Evolutionary conservation across 2,888 invertebrate genomes (phyloP).

Genomic region (Electrophaes corylata): DNA sequence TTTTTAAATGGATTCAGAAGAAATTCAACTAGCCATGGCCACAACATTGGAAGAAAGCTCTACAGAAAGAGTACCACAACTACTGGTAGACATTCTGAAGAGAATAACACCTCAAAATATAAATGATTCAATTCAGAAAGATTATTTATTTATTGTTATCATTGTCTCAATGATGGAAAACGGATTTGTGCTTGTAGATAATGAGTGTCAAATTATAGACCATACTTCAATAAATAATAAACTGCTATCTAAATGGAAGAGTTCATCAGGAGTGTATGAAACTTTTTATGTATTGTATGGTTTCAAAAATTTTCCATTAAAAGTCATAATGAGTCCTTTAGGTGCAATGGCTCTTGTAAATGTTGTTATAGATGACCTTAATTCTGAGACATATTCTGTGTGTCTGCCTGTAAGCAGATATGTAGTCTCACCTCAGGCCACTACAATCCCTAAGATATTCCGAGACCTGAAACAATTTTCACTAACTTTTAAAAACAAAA

Average conservation of each 20-base stretch:
- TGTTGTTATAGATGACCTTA: conserved; percentile 58
- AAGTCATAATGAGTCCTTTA: conserved; percentile 66
- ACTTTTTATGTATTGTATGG: conserved; percentile 58
- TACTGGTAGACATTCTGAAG: conserved; percentile 58
- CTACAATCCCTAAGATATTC: conserved; percentile 67
- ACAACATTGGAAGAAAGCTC: conserved; percentile 66
- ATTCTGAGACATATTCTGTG: conserved; percentile 69
- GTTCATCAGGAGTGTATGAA: conserved; percentile 57
- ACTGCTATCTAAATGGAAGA: conserved; percentile 57
- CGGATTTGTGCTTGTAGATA: conserved; percentile 59
- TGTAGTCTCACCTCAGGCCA: conserved; percentile 65
- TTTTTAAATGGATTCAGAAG: conserved; percentile 15
- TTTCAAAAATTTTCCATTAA: conserved; percentile 56
- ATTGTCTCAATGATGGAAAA: conserved; percentile 70
- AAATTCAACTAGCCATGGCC: conserved; percentile 44
- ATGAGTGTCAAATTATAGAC: conserved; percentile 46
- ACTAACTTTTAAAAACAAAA: conserved; percentile 78
- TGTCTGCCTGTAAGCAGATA: conserved; percentile 70
- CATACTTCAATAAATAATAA: conserved; percentile 45
- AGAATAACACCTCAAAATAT: conserved; percentile 50
- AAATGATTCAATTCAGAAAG: conserved; percentile 62
- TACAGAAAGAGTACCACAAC: conserved; percentile 56
- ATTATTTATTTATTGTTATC: conserved; percentile 66
- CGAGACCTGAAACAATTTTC: conserved; percentile 75
- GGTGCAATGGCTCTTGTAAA: conserved; percentile 66